Evolutionary conservation across 2,888 invertebrate species (phyloP).

Genomic region (Alloplasta piceator): DNA sequence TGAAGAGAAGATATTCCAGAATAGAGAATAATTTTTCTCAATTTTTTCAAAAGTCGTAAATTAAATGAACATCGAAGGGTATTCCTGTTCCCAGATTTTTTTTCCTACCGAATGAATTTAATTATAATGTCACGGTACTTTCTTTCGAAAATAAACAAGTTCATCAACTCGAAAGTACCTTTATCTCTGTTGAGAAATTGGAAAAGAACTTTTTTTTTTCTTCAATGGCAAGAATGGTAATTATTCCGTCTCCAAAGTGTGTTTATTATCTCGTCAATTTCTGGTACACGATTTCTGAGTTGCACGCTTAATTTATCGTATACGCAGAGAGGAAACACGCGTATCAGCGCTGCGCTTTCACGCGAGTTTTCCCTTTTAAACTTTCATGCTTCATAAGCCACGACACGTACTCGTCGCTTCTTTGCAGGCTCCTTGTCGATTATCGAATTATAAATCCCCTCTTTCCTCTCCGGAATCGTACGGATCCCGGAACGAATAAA

Average conservation of each 20-base stretch:
- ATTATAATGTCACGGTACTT: too few species aligned
- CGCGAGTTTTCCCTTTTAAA: slow-evolving; percentile 25
- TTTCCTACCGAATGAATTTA: too few species aligned
- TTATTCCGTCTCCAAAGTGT: not conserved
- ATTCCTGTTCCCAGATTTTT: too few species aligned
- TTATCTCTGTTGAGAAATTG: too few species aligned
- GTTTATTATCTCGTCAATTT: slow-evolving; percentile 8
- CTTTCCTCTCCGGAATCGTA: not conserved
- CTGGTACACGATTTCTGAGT: not conserved
- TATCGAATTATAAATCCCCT: slow-evolving; percentile 32
- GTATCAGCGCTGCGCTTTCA: slow-evolving; percentile 16
- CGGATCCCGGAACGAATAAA: slow-evolving; percentile 37
- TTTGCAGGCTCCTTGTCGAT: slow-evolving; percentile 17
- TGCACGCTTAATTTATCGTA: not conserved
- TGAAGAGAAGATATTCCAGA: too few species aligned
- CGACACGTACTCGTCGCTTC: not conserved
- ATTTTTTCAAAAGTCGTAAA: too few species aligned
- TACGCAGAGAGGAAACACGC: not conserved
- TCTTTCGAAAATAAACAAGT: too few species aligned
- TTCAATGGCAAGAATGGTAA: not conserved
- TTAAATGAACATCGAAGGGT: too few species aligned
- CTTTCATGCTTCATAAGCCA: slow-evolving; percentile 38
- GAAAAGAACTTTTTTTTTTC: not conserved
- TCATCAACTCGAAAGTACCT: too few species aligned
- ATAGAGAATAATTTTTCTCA: too few species aligned